Base-by-base conservation (phyloP, 1,140 invertebrate species). In the Panulirus ornatus region DNA sequence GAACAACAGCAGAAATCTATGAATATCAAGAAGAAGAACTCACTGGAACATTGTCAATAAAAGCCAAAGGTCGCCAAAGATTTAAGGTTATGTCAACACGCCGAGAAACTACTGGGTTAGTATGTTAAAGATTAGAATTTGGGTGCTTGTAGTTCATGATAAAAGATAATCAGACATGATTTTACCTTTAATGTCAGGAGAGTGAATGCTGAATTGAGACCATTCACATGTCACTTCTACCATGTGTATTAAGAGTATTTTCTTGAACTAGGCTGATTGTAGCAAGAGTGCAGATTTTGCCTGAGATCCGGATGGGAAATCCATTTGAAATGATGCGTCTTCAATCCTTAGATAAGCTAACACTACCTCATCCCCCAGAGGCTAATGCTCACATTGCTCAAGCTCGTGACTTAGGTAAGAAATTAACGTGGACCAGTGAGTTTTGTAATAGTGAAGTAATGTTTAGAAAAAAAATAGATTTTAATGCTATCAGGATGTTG, bases 1-100 rank as follows among this genome's bases (percentile, higher is more conserved):
- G 96, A 30, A 96, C 96, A 38, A 96, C 96, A n/a, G 96, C 96
- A n/a, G 96, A 96, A 93, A 96, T 96, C 42, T 96, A 95, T 91
- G 96, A 96, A 84, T 96, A 95, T 91, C 94, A 94, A 88, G 95
- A 95, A 78, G 84, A 92, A 70, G 90, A 90, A 19, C 51, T 73
- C 30, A 91, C 71, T 34, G 91, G 84, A 19, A 93, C 93, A 44
- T 94, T 95, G 88, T 92, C 93, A 47, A 94, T 95, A 16, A 96
- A 96, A 93, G 96, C 96, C 2, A 95, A 95, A 93, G 96, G 96
- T 36, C 93, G 96, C 66, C 96, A 96, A 91, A 93, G 96, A n/a
- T 96, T 96, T 93, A 94, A 94, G 92, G 93, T 96, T 83, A 92
- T 96, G 2, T 93, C 94, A 66, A 93, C 94, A 27, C 92, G 93